These are phyloP conservation scores for Clarias magur DNA, from an alignment of 2,113 vertebrate species.

Conservation along the genomic window DNA sequence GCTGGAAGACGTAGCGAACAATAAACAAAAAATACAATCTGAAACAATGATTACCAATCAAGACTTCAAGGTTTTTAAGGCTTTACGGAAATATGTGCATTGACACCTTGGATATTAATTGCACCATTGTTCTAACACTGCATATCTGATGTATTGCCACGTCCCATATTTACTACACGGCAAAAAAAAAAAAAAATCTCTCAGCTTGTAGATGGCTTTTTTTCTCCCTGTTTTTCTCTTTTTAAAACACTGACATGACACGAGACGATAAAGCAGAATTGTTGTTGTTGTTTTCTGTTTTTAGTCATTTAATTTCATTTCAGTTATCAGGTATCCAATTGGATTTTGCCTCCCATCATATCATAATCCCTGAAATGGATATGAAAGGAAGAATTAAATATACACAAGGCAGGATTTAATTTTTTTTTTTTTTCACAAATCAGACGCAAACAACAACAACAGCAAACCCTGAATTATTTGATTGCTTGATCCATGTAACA, in stretches of 20 bases:
- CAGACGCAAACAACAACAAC: not conserved
- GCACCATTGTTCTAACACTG: slow-evolving; percentile 27
- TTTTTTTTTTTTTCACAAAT: not conserved
- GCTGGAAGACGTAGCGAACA: slow-evolving; percentile 10
- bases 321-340: not conserved
- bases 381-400: slow-evolving; percentile 21
- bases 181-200: not conserved
- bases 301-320: not conserved
- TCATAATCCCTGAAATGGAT: slow-evolving; percentile 18
- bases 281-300: not conserved
- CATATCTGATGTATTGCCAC: not conserved
- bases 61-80: not conserved
- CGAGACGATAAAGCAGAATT: slow-evolving; percentile 5
- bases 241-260: not conserved
- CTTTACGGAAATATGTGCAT: not conserved
- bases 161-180: not conserved
- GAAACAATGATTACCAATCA: not conserved
- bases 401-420: not conserved
- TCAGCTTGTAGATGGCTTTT: slow-evolving; percentile 2
- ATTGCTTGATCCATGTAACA: not conserved
- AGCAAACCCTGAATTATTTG: slow-evolving; percentile 1
- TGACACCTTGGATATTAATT: slow-evolving; percentile 9
- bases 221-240: not conserved
- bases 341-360: slow-evolving; percentile 1
- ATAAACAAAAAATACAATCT: not conserved